These are phyloP conservation scores for Sander vitreus DNA, from an alignment of 2,113 vertebrate genomes.

Conservation along the genomic window DNA sequence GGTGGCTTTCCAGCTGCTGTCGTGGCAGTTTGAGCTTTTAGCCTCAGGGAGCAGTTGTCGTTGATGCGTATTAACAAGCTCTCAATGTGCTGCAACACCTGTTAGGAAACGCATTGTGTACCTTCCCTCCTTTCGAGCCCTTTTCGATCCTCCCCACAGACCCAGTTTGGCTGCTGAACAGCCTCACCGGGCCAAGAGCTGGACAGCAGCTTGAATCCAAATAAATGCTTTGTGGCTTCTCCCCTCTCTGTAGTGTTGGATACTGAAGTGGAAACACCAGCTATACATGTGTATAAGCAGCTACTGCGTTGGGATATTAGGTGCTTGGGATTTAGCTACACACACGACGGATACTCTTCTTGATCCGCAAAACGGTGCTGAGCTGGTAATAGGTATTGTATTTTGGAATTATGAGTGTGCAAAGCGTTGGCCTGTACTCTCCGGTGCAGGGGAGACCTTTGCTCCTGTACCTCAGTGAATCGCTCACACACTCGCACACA, in stretches of 20 bases:
- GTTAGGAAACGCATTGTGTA: background rate
- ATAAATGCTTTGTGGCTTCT: conserved; percentile 34
- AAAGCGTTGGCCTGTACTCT: background rate
- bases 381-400: background rate
- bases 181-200: conserved; percentile 23
- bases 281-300: background rate
- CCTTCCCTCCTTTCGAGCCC: background rate
- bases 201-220: conserved; percentile 39
- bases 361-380: background rate
- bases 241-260: conserved; percentile 23
- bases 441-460: conserved; percentile 5
- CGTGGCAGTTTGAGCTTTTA: conserved; percentile 21
- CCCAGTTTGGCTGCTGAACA: conserved; percentile 35
- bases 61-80: background rate
- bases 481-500: background rate
- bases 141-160: conserved; percentile 2
- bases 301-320: background rate
- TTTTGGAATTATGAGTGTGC: background rate
- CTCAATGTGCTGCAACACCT: too few species aligned
- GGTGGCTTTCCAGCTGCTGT: conserved; percentile 10
- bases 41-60: conserved; percentile 16
- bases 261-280: conserved; percentile 11
- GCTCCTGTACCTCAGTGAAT: too few species aligned
- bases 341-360: background rate
- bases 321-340: background rate